A percentile compares a stretch with the other conserved stretches of the same genome.
phyloP scores from a whole-genome alignment of 2,113 vertebrate genomes.

The Ornithorhynchus anatinus region DNA sequence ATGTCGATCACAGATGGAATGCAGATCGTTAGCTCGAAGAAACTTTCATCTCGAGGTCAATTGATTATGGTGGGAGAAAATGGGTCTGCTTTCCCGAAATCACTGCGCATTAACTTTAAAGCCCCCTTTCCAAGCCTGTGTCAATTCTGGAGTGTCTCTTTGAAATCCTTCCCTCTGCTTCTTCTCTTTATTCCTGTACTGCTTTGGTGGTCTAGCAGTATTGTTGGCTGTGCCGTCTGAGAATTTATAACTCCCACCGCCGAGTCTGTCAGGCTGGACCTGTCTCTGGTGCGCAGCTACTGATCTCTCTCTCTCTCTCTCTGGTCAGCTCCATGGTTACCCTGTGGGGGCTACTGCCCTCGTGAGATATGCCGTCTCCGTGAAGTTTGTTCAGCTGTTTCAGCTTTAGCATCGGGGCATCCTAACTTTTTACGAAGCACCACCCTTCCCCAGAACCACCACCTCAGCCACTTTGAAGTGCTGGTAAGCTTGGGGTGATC shows the following conservation, averaged over 20 bases:
- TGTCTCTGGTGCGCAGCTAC: not conserved
- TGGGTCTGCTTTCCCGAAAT: slow-evolving; percentile 10
- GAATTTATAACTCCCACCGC: not conserved
- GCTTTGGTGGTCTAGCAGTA: slow-evolving; percentile 46
- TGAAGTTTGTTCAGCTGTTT: slow-evolving; percentile 34
- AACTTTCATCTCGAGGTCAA: too few species aligned
- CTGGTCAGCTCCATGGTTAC: slow-evolving; percentile 4
- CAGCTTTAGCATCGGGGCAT: not conserved
- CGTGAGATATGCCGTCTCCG: not conserved
- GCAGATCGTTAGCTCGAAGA: too few species aligned
- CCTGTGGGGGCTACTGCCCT: not conserved
- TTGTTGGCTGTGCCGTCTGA: slow-evolving; percentile 42
- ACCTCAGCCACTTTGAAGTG: not conserved
- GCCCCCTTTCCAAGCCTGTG: slow-evolving; percentile 28
- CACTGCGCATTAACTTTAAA: slow-evolving; percentile 43
- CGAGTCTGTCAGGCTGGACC: not conserved
- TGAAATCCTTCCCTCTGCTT: slow-evolving; percentile 38
- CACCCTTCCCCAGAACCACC: slow-evolving; percentile 3
- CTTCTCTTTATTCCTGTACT: slow-evolving; percentile 34
- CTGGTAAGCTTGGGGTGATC: not conserved
- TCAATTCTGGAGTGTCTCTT: slow-evolving; percentile 12
- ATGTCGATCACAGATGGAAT: too few species aligned
- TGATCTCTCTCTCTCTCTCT: not conserved
- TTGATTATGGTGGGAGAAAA: too few species aligned
- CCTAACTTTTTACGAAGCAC: not conserved